These are phyloP conservation scores for Stichopus chloronotus DNA, from an alignment of 35 echinoderm and acorn worm species.

Conservation along the genomic window DNA sequence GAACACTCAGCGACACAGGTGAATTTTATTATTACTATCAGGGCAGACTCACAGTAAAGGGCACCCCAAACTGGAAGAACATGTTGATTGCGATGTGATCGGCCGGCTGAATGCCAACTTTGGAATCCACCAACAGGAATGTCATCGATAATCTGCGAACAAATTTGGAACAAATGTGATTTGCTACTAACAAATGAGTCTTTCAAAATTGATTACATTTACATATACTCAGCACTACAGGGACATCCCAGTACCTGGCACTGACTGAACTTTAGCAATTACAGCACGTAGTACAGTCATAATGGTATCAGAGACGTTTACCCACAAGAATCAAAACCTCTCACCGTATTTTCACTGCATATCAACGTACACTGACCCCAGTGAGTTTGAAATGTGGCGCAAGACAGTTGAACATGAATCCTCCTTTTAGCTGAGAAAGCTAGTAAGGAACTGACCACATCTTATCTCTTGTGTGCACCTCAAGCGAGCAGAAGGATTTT, in stretches of 20 bases:
- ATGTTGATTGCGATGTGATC: conserved; percentile 83
- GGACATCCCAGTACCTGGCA: too few species aligned
- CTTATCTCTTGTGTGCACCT: background rate
- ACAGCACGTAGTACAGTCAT: too few species aligned
- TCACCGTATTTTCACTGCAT: too few species aligned
- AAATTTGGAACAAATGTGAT: background rate
- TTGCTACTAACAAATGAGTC: background rate
- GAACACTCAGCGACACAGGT: too few species aligned
- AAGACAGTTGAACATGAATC: background rate
- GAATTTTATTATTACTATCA: too few species aligned
- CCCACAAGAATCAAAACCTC: too few species aligned
- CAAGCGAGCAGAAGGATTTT: too few species aligned
- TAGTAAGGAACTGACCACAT: background rate
- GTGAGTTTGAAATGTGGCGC: background rate
- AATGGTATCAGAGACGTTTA: too few species aligned
- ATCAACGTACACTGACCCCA: too few species aligned
- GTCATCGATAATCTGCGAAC: conserved; percentile 64
- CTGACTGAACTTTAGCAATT: background rate
- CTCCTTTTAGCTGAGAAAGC: too few species aligned
- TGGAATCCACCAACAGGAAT: conserved; percentile 74
- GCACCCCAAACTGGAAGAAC: conserved; percentile 77
- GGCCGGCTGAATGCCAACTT: conserved; percentile 62
- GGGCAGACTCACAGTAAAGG: conserved; percentile 72
- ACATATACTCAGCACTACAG: background rate
- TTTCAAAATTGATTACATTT: background rate